Evolutionary conservation across 1,140 invertebrate species (phyloP).

Genomic region (Trialeurodes vaporariorum): DNA sequence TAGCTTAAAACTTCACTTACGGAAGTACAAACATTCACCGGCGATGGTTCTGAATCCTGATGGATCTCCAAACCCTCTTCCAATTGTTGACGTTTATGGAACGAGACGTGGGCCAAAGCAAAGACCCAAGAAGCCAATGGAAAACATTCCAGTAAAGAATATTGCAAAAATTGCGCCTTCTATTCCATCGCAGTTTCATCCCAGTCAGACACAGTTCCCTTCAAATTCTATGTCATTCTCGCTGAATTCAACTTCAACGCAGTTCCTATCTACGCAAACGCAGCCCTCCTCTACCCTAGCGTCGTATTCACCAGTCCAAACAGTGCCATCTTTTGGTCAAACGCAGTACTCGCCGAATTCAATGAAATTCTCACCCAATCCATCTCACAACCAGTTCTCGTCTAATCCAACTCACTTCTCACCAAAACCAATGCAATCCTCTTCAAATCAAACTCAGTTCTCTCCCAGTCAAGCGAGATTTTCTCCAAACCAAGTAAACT

Average conservation of each 20-base stretch:
- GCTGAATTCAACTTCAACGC: not conserved
- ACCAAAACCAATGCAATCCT: not conserved
- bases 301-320: not conserved
- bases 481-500: not conserved
- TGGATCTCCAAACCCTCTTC: slow-evolving; percentile 70
- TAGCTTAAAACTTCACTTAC: slow-evolving; percentile 87
- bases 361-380: not conserved
- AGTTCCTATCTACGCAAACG: not conserved
- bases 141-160: not conserved
- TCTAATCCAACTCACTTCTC: not conserved
- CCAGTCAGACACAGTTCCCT: not conserved
- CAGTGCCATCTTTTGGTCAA: not conserved
- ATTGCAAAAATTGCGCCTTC: not conserved
- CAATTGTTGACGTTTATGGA: slow-evolving; percentile 83
- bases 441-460: too few relatives aligned
- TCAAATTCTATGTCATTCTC: not conserved
- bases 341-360: not conserved
- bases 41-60: slow-evolving; percentile 77
- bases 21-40: slow-evolving; percentile 73
- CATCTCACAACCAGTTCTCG: not conserved
- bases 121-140: slow-evolving; percentile 39
- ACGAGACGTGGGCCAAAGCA: slow-evolving; percentile 72
- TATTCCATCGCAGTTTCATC: not conserved
- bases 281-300: too few relatives aligned
- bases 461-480: not conserved